These are phyloP conservation scores for Pseudoips prasinana DNA, from an alignment of 2,888 invertebrate species.

Conservation along the genomic window DNA sequence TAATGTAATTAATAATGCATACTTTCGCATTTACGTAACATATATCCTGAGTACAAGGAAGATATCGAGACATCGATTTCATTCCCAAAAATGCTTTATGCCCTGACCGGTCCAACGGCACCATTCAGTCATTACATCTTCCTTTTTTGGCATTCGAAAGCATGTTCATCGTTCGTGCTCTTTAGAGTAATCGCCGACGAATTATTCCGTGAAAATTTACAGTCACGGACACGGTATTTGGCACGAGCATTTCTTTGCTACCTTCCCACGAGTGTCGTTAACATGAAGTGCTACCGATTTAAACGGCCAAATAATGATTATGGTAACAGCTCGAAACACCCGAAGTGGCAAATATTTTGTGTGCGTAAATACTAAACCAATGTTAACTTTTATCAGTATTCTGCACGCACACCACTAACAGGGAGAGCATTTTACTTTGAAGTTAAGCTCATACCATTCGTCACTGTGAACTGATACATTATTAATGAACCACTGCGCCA, in stretches of 20 bases:
- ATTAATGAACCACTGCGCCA: constrained; percentile 37
- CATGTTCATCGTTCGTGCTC: constrained; percentile 31
- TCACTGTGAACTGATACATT: constrained; percentile 39
- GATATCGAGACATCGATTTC: constrained; percentile 28
- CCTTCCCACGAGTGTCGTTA: constrained; percentile 40
- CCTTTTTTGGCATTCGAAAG: constrained; percentile 50
- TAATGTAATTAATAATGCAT: neutral
- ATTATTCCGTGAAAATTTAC: constrained; percentile 45
- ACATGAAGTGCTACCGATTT: constrained; percentile 33
- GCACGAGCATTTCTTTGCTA: constrained; percentile 34
- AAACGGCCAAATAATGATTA: constrained; percentile 21
- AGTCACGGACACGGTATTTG: constrained; percentile 39
- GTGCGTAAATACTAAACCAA: constrained; percentile 24
- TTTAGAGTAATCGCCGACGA: constrained; percentile 34
- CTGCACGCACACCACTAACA: constrained; percentile 19
- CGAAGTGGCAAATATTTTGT: constrained; percentile 14
- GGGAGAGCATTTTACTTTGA: constrained; percentile 29
- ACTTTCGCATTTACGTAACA: too few relatives aligned
- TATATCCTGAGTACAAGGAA: constrained; percentile 1
- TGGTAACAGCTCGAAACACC: constrained; percentile 14
- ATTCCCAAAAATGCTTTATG: constrained; percentile 26
- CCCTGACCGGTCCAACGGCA: constrained; percentile 20
- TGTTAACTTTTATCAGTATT: constrained; percentile 29
- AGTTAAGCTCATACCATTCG: constrained; percentile 25
- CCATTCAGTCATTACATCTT: constrained; percentile 39